Base-by-base conservation (phyloP, 2,888 invertebrate genomes). In the Lasioglossum malachurum region DNA sequence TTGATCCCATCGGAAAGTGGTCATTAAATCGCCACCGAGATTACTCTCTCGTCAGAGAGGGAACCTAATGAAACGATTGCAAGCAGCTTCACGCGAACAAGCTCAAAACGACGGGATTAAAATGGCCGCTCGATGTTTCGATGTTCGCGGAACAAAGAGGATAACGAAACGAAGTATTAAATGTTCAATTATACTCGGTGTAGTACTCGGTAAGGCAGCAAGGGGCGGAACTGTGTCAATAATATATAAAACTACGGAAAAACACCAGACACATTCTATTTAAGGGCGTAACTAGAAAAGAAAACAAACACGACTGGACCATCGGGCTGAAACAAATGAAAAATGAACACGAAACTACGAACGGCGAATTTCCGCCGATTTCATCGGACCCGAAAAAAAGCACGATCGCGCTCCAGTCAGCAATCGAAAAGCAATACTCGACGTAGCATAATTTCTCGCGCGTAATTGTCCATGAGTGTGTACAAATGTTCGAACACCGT, bases 401-500 rank as follows among this genome's bases (percentile, higher is more conserved):
- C 27, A 27, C 23, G 77, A 77, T 75, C 75, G 75, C 73, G 74
- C 64, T 82, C 78, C 84, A 82, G 82, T 88, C 86, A 75, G 53
- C n/a, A 75, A 38, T 80, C 84, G 64, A 83, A 90, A 27, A 90
- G 88, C 90, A 89, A 88, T 90, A 89, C 82, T 89, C 84, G 81
- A 84, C 78, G 73, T 88, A 86, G 82, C 77, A 87, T 89, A 89
- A 90, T 86, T 86, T 87, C 80, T 73, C 78, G 72, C 82, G 76
- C 79, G 81, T 84, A 82, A 86, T 49, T 84, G 77, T 83, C 83
- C 84, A 87, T 73, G 64, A 60, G 72, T 79, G 84, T 89, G 90
- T 90, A 90, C 89, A 89, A 90, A 90, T 89, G 72, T 75, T 80
- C 71, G 83, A 88, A 86, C 89, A 88, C 78, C 31, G 64, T 82